phyloP scores from a whole-genome alignment of 2,797 vertebrate species.

The Nyctalus aviator region DNA sequence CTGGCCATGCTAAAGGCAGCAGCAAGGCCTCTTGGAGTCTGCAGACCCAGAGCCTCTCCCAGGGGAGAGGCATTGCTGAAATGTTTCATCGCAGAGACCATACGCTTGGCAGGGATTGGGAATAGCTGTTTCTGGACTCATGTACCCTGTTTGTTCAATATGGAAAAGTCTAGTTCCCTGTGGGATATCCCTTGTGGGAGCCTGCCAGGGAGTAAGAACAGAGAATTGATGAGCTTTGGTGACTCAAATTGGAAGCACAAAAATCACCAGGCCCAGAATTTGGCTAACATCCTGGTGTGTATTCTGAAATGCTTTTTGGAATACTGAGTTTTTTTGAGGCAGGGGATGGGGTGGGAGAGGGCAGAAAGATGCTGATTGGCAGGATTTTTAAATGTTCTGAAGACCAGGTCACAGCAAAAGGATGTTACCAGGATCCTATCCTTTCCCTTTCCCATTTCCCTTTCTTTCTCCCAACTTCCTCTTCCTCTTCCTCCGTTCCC shows the following conservation, averaged over 20 bases:
- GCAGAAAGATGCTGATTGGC: neutral
- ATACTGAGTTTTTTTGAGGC: neutral
- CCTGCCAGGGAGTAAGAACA: slow-evolving; percentile 81
- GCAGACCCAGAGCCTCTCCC: slow-evolving; percentile 75
- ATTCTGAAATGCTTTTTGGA: slow-evolving; percentile 74
- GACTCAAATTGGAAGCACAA: slow-evolving; percentile 81
- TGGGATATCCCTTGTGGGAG: slow-evolving; percentile 83
- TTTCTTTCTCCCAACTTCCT: too few species aligned
- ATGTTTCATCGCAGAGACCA: slow-evolving; percentile 84
- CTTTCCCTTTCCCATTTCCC: neutral
- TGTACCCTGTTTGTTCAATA: slow-evolving; percentile 84
- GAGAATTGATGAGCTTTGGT: slow-evolving; percentile 82
- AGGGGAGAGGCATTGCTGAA: slow-evolving; percentile 82
- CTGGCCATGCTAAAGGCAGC: slow-evolving; percentile 73
- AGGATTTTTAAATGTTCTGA: slow-evolving; percentile 59
- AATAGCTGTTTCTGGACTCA: slow-evolving; percentile 82
- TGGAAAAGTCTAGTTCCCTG: slow-evolving; percentile 84
- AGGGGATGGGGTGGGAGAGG: neutral
- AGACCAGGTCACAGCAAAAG: slow-evolving; percentile 45
- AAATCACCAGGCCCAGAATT: slow-evolving; percentile 71
- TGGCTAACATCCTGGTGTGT: slow-evolving; percentile 54
- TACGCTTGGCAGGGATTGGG: slow-evolving; percentile 81
- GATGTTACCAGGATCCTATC: slow-evolving; percentile 45
- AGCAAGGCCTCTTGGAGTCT: slow-evolving; percentile 76
- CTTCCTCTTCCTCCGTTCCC: too few species aligned